Conservation (phyloP, 1,140 invertebrate genomes). For the Neotoxoptera formosana region DNA sequence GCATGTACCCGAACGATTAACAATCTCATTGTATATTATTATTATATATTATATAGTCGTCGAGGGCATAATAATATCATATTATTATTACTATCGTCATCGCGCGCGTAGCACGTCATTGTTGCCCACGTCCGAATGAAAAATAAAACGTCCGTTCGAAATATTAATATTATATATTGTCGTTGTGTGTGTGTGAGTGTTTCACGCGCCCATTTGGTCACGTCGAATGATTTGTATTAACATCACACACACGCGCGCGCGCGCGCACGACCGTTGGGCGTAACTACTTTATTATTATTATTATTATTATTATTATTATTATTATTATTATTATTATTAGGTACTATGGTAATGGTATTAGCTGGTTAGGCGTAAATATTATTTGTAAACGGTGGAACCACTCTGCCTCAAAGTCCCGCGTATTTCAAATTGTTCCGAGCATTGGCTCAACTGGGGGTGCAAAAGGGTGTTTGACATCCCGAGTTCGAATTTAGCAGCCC, state of each 20-base stretch:
- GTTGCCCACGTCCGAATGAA: conserved; percentile 26
- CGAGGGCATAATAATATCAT: neutral
- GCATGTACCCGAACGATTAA: conserved; percentile 34
- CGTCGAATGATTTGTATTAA: conserved; percentile 6
- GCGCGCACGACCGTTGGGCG: neutral
- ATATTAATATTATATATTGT: no score
- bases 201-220: neutral
- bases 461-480: no score
- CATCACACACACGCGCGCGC: no score
- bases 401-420: no score
- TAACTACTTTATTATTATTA: neutral
- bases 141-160: neutral
- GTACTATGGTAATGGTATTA: neutral
- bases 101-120: conserved; percentile 32
- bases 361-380: no score
- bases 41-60: neutral
- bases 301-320: no score
- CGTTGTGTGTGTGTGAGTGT: no score
- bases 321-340: neutral
- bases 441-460: no score
- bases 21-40: conserved; percentile 31
- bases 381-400: no score
- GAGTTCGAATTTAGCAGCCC: no score
- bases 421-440: no score
- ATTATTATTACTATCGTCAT: neutral